A percentile compares a stretch with the other conserved stretches of the same genome.
phyloP scores from a whole-genome alignment of 2,888 invertebrate genomes.

The Allophyes oxyacanthae region DNA sequence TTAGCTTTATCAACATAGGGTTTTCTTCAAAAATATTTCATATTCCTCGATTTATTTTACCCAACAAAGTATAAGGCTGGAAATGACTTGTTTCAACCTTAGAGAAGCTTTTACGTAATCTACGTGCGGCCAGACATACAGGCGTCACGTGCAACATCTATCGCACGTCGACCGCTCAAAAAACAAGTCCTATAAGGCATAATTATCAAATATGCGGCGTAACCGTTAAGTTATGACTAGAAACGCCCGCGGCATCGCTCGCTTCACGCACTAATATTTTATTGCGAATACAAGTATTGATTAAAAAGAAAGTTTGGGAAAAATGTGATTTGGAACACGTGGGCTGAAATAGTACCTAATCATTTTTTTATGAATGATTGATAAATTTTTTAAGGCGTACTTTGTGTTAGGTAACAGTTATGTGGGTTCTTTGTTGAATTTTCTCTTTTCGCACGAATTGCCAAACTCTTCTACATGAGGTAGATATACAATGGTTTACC shows the following conservation, averaged over 20 bases:
- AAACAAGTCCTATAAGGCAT: constrained; percentile 45
- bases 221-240: constrained; percentile 23
- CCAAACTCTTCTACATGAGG: too few species aligned
- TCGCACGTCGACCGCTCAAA: constrained; percentile 5
- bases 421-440: neutral
- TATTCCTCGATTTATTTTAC: too few species aligned
- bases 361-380: constrained; percentile 37
- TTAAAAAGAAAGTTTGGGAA: constrained; percentile 53
- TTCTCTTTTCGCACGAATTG: too few species aligned
- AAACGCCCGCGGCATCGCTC: constrained; percentile 27
- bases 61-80: too few species aligned
- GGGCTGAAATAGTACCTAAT: constrained; percentile 11
- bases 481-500: too few species aligned
- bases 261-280: constrained; percentile 34
- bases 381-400: constrained; percentile 10
- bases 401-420: constrained; percentile 19
- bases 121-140: constrained; percentile 30
- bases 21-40: too few species aligned
- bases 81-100: too few species aligned
- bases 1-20: too few species aligned
- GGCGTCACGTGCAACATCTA: constrained; percentile 39
- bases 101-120: neutral
- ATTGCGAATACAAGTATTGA: constrained; percentile 43
- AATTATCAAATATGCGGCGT: constrained; percentile 39
- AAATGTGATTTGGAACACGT: constrained; percentile 36